Conservation (phyloP, 2,797 vertebrate genomes). For the Eurystomus glaucurus region DNA sequence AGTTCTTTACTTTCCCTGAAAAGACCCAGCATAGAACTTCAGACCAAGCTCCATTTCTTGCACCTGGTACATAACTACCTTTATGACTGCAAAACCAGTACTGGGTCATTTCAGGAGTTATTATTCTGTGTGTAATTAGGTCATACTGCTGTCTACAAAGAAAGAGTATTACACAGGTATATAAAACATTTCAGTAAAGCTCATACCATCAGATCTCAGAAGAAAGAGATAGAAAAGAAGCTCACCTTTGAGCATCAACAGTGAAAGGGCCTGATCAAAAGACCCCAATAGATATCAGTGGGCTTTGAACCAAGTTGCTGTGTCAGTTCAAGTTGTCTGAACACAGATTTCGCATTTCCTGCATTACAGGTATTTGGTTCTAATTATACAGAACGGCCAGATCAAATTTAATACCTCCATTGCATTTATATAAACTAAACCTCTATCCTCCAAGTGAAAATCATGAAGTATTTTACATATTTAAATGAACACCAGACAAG, state of each 20-base stretch:
- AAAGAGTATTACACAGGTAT: neutral
- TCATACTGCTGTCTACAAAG: neutral
- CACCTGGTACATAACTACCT: neutral
- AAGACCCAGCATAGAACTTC: neutral
- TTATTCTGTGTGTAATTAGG: neutral
- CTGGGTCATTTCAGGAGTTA: neutral
- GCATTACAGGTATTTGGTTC: conserved; percentile 18
- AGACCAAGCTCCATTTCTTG: neutral
- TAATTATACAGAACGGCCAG: conserved; percentile 4
- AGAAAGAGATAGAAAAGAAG: neutral
- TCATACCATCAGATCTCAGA: neutral
- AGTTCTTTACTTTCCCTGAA: neutral
- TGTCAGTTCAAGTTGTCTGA: conserved; percentile 1
- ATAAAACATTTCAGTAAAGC: neutral
- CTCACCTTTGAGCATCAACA: conserved; percentile 10
- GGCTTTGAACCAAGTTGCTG: conserved; percentile 12
- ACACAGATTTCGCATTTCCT: neutral
- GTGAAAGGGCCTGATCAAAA: neutral
- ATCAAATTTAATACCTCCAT: neutral
- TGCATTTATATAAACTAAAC: conserved; percentile 5
- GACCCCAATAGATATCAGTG: neutral
- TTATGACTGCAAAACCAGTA: neutral
- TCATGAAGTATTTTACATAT: neutral
- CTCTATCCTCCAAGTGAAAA: neutral
- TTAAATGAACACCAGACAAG: conserved; percentile 42